Evolutionary conservation across 2,888 invertebrate genomes (phyloP), one percentile per base, ranked within the genome.

Genomic region (Euzophera pinguis): DNA sequence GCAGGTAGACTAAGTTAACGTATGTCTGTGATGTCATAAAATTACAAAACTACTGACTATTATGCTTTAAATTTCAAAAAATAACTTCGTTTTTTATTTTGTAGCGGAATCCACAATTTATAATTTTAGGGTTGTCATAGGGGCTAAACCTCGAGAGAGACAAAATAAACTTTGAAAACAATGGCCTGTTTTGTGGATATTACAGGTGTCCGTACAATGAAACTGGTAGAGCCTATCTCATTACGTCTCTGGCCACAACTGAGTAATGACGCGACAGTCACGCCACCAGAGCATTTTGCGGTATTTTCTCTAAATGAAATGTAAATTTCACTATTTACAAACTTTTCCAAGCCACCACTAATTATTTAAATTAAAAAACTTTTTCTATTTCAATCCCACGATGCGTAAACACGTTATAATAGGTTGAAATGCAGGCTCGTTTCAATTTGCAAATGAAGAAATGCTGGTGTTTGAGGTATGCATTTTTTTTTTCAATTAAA

Each of bases 201-300:
- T 58, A 58, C 60, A 56, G 57, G 58, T 58, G 59, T 53, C 53
- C 53, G 56, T 56, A 58, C 60, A 58, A 60, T 58, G 66, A 64
- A 65, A 64, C 65, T 70, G 55, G 65, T 69, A 54, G 62, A 70
- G 71, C 67, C 78, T 76, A 81, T 80, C 82, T 84, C 82, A 84
- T 83, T 84, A 83, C 78, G 73, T 72, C 65, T 60, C 71, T 71
- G 70, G 82, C 84, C 84, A 66, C 83, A 78, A 66, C 67, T 76
- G 78, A 80, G 78, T 80, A 81, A 83, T 78, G 80, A 74, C 71
- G 70, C 65, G 61, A 59, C 61, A 71, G 75, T 76, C 77, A 79
- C 75, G 80, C 73, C 64, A 70, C 65, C 59, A 61, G 53, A 57
- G 56, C 66, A 58, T 60, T 67, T 75, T 73, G 70, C 75, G 76